Percentiles rank a stretch among this genome's conserved stretches.
Evolutionary conservation across 2,113 vertebrate genomes (phyloP).

Genomic region (Tachycineta bicolor): DNA sequence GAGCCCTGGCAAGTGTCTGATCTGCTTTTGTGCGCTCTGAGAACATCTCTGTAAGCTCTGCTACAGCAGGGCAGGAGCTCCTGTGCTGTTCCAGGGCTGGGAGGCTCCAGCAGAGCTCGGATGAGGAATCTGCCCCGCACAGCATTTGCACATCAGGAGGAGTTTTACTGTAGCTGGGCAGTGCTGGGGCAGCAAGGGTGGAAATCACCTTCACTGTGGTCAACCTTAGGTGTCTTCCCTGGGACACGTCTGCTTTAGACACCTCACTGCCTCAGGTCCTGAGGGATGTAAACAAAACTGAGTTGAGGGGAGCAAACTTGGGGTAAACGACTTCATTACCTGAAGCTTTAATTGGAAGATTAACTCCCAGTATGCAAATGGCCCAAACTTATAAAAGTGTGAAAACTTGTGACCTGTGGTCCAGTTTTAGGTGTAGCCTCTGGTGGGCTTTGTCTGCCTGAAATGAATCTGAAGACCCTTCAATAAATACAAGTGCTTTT

Average conservation of each 20-base stretch:
- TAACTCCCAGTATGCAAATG: background rate
- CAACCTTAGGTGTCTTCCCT: no score
- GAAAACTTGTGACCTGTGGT: rapidly evolving
- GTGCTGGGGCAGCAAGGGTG: background rate
- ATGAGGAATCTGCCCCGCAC: rapidly evolving
- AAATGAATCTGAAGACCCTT: background rate
- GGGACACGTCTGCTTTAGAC: no score
- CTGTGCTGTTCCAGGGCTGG: background rate
- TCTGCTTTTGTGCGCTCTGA: background rate
- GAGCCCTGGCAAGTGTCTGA: background rate
- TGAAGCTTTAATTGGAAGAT: background rate
- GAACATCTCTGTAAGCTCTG: background rate
- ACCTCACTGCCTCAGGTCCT: background rate
- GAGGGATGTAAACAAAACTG: background rate
- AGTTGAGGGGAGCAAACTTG: background rate
- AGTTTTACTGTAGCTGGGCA: background rate
- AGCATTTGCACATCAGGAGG: background rate
- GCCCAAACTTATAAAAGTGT: background rate
- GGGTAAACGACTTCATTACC: background rate
- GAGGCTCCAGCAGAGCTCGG: background rate
- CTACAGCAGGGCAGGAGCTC: background rate
- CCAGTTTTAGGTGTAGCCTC: background rate
- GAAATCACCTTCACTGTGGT: background rate
- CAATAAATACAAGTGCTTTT: background rate
- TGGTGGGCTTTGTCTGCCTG: background rate